phyloP scores from a whole-genome alignment of 2,888 invertebrate species.

The Graphium colonna region DNA sequence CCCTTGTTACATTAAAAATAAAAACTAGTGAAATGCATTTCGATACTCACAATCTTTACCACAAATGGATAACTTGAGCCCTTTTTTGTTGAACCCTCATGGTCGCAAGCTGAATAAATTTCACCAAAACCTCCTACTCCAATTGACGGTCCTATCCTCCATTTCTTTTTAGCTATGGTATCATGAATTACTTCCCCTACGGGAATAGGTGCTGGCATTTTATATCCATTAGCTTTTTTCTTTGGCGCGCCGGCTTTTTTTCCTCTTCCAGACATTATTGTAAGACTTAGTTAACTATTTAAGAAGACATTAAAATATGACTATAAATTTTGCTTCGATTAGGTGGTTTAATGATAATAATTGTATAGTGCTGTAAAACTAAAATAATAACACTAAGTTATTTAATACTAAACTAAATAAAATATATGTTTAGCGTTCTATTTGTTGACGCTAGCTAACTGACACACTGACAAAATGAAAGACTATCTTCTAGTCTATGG shows the following conservation, averaged over 20 bases:
- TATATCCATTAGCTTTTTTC: slow-evolving; percentile 69
- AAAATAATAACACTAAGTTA: too few relatives aligned
- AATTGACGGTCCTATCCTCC: slow-evolving; percentile 92
- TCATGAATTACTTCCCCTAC: slow-evolving; percentile 89
- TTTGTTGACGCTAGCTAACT: background rate
- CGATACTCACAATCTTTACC: slow-evolving; percentile 87
- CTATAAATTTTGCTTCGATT: background rate
- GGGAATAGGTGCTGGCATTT: slow-evolving; percentile 86
- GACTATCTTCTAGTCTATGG: too few relatives aligned
- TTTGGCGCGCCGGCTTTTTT: slow-evolving; percentile 62
- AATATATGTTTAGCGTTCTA: background rate
- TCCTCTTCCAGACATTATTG: slow-evolving; percentile 52
- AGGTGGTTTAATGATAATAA: background rate
- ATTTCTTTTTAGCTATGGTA: slow-evolving; percentile 84
- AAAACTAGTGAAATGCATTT: background rate
- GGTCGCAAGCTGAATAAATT: slow-evolving; percentile 90
- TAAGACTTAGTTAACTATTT: background rate
- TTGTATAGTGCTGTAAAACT: background rate
- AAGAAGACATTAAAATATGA: background rate
- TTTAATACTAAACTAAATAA: background rate
- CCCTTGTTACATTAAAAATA: background rate
- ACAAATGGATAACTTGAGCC: slow-evolving; percentile 83
- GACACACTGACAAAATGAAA: background rate
- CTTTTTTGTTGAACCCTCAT: slow-evolving; percentile 72
- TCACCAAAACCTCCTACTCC: slow-evolving; percentile 97